Base-by-base conservation (phyloP, 2,113 vertebrate genomes). In the Oreamnos americanus region DNA sequence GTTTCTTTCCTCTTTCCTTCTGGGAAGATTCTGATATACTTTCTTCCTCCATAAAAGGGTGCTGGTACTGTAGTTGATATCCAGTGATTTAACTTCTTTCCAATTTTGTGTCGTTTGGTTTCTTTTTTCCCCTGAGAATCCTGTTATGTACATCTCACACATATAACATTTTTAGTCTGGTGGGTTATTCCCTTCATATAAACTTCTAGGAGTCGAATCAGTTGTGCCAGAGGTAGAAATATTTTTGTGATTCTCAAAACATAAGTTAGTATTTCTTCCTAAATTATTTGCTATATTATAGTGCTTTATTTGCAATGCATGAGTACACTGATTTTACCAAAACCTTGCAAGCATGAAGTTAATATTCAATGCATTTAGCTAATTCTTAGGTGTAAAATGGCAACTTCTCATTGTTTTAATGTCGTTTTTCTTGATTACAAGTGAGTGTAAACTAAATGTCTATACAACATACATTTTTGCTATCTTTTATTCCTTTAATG, bases 391-490 rank as follows among this genome's bases (percentile, higher is more conserved):
- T 95, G 17, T 86, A 81, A 91, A 94, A 62, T 83, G 92, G 17
- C 39, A 78, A 58, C 57, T 51, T 96, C 28, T 74, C 28, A 14
- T 82, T 96, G 47, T 55, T 86, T 58, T 92, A 28, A 39, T 92
- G 16, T 67, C 53, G 64, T 19, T 89, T 16, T 91, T 30, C 55
- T 95, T 94, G 79, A 87, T 97, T 71, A 53, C 55, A 87, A 86
- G 28, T 96, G 53, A 94, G 90, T 47, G 8, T 58, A 94, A 82
- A 43, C 30, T 76, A 95, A 62, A 84, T 95, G 45, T 96, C 95
- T 79, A 51, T 26, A 36, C 12, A 58, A 13, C 11, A 25, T 87
- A 45, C 33, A 82, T 87, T 92, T 92, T n/a, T 92, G n/a, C 2
- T 90, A n/a, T 55, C 39, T 92, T 67, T 89, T 93, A 84, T 92